A percentile compares a stretch with the other conserved stretches of the same genome.
Evolutionary conservation across 1,140 invertebrate species (phyloP).

Genomic region (Drosophila lowei): DNA sequence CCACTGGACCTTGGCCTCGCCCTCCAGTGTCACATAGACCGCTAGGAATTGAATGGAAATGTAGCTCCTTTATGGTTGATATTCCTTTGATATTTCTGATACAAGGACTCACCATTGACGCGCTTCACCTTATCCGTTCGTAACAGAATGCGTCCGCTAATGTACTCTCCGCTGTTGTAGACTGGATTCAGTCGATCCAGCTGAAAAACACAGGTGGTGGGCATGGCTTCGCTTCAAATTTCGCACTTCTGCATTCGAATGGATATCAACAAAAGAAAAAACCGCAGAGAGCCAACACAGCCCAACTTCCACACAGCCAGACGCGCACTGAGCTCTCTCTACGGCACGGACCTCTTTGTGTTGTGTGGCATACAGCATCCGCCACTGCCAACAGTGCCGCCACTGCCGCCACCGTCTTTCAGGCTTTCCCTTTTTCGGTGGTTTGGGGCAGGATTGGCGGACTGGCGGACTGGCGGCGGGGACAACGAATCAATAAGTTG

Average conservation of each 20-base stretch:
- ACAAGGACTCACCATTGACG: conserved; percentile 68
- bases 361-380: conserved; percentile 53
- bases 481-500: conserved; percentile 77
- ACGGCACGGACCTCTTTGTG: conserved; percentile 20
- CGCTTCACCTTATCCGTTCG: conserved; percentile 78
- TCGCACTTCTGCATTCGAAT: conserved; percentile 10
- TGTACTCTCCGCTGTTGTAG: conserved; percentile 78
- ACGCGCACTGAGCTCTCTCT: conserved; percentile 64
- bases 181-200: conserved; percentile 77
- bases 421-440: conserved; percentile 54
- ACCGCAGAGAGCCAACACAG: conserved; percentile 18
- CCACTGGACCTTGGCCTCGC: conserved; percentile 81
- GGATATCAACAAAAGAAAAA: conserved; percentile 5
- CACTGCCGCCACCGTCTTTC: conserved; percentile 7
- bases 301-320: conserved; percentile 72
- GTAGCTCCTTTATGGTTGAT: no score
- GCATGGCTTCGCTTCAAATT: conserved; percentile 51
- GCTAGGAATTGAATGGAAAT: conserved; percentile 39
- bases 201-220: conserved; percentile 77
- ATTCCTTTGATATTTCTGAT: background rate
- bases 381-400: conserved; percentile 20
- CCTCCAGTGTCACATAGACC: conserved; percentile 77
- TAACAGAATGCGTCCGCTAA: conserved; percentile 72
- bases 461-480: conserved; percentile 3
- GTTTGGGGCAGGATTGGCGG: background rate